Percentiles rank a stretch among this genome's conserved stretches.
These are phyloP conservation scores for Peromyscus aztecus DNA, from an alignment of 2,797 vertebrate genomes.

Conservation along the genomic window DNA sequence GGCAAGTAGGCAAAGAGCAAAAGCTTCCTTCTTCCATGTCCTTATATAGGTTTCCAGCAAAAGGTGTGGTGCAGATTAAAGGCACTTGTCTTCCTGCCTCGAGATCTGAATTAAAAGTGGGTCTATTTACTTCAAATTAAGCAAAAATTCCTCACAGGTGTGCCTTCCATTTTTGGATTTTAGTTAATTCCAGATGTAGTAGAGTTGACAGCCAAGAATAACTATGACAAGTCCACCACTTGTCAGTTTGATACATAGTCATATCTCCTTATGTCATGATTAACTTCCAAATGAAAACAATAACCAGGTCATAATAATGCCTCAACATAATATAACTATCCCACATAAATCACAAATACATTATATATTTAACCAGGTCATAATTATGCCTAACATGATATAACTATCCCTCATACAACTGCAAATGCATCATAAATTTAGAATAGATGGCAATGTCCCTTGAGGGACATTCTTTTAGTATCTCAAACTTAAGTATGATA, in stretches of 20 bases:
- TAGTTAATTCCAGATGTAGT: background rate
- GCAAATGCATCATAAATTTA: background rate
- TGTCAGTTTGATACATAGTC: background rate
- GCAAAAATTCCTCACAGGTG: background rate
- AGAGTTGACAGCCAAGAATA: background rate
- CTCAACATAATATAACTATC: background rate
- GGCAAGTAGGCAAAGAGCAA: background rate
- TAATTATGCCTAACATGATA: background rate
- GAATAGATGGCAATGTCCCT: background rate
- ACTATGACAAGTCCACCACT: background rate
- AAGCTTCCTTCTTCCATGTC: background rate
- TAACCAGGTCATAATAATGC: background rate
- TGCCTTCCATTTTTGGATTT: background rate
- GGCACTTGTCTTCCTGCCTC: background rate
- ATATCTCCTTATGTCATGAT: background rate
- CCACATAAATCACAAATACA: background rate
- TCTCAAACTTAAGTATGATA: background rate
- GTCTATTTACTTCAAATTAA: background rate
- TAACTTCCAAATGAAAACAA: background rate
- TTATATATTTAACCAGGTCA: background rate
- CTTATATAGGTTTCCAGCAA: background rate
- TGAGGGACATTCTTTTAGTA: background rate
- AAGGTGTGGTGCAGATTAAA: background rate
- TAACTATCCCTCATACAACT: background rate
- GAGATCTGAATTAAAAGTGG: background rate